Conservation (phyloP, 2,113 vertebrate genomes). For the Capreolus pygargus region DNA sequence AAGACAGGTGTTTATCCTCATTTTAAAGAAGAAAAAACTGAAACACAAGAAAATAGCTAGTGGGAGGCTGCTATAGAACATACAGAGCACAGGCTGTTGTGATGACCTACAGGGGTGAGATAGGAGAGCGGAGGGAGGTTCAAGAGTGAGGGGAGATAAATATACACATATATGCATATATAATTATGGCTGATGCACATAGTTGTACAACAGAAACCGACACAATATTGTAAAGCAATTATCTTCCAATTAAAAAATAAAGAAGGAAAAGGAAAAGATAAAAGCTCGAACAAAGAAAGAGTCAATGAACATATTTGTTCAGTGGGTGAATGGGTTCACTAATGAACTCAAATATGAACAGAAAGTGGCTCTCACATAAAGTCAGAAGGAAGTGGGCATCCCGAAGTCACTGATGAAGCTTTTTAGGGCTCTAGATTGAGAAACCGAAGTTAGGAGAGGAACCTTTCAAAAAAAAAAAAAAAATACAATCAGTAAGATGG, state of each 20-base stretch:
- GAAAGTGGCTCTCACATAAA: not conserved
- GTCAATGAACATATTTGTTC: not conserved
- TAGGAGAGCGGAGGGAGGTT: not conserved
- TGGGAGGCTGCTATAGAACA: not conserved
- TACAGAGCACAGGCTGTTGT: not conserved
- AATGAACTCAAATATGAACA: not conserved
- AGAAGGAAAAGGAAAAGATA: not conserved
- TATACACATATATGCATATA: not conserved
- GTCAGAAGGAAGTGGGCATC: not conserved
- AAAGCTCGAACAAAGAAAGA: not conserved
- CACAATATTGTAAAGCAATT: not conserved
- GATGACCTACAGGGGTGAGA: not conserved
- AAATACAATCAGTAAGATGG: not conserved
- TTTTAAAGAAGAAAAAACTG: slow-evolving; percentile 2
- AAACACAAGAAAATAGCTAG: not conserved
- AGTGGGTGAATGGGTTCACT: not conserved
- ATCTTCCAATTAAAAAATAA: not conserved
- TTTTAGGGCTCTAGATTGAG: not conserved
- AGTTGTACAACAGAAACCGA: not conserved
- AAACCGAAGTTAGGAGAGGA: not conserved
- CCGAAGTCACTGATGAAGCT: not conserved
- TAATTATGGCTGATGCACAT: not conserved
- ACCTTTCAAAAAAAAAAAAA: not conserved
- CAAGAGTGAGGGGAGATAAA: not conserved
- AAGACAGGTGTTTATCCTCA: not conserved